Evolutionary conservation across 2,797 vertebrate species (phyloP), one percentile per base, ranked within the genome.

Genomic region (Gobio occitaniae): DNA sequence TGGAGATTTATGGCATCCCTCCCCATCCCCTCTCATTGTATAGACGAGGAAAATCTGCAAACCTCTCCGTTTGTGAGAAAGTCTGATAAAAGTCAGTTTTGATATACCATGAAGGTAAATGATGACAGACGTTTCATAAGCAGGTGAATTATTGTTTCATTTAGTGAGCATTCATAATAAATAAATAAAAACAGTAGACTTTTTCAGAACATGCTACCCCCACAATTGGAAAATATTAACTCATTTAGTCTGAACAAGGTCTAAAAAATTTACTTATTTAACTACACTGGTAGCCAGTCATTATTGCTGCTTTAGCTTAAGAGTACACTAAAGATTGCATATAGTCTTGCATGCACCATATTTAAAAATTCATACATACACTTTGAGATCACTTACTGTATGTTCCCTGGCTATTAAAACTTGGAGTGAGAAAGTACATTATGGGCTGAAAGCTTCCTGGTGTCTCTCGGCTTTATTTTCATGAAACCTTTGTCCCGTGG

Each of bases 291-390:
- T 36, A 81, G 25, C 44, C 36, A 75, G 61, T 19, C 11, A 44
- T 4, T 21, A 66, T 25, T 75, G 86, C 74, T 81, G 61, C 84
- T 85, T 89, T 87, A 86, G 69, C 86, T 52, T 68, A 32, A 61
- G 41, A 84, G 78, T 56, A 52, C 32, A 56, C 25, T 68, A 86
- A 65, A 79, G 69, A 76, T 78, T 83, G 56, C 80, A 63, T 85
- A 52, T 87, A 83, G 76, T 70, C 19, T 59, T 25, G 32, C 71
- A 86, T 87, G 50, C 80, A 83, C 85, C 84, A 66, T 83, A 88
- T 85, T 91, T 89, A 91, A 91, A 91, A 89, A 91, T 91, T 89
- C 86, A 91, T 90, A 83, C 52, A 56, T 70, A 83, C 87, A 84
- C 86, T 89, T 84, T 86, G 72, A 88, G 85, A 86, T 89, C 88